Evolutionary conservation across 2,888 invertebrate species (phyloP).

Genomic region (Calephelis perditalis): DNA sequence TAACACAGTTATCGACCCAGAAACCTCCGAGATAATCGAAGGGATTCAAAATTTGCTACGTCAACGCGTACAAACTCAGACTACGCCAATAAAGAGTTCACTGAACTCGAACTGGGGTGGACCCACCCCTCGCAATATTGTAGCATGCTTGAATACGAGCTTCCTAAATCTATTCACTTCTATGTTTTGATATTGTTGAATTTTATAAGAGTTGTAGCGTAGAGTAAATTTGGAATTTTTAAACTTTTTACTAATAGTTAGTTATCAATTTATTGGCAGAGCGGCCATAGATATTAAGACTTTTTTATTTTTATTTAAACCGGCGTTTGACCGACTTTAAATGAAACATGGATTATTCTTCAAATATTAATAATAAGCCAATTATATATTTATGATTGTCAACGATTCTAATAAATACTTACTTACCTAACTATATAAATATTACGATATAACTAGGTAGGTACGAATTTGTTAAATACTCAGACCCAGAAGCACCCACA

Average conservation of each 20-base stretch:
- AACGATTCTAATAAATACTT: no score
- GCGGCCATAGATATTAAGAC: no score
- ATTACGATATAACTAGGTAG: no score
- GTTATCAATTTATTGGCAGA: no score
- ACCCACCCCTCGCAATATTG: constrained; percentile 32
- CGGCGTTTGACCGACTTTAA: no score
- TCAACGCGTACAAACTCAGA: constrained; percentile 24
- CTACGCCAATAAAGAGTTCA: constrained; percentile 27
- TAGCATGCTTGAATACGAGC: constrained; percentile 30
- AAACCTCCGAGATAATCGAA: constrained; percentile 22
- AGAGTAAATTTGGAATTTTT: not conserved
- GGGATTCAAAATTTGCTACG: constrained; percentile 26
- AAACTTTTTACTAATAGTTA: not conserved
- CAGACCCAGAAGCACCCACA: no score
- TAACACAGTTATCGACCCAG: constrained; percentile 11
- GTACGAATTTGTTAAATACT: no score
- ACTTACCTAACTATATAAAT: no score
- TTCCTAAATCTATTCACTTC: constrained; percentile 27
- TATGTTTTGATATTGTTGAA: constrained; percentile 19
- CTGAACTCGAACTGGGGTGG: constrained; percentile 35
- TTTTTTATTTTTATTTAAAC: no score
- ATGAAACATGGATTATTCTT: no score
- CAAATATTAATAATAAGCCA: no score
- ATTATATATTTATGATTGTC: no score
- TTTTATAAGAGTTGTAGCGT: constrained; percentile 25